Percentiles rank a stretch among this genome's conserved stretches.
phyloP scores from a whole-genome alignment of 2,888 invertebrate genomes.

The Hedya salicella region DNA sequence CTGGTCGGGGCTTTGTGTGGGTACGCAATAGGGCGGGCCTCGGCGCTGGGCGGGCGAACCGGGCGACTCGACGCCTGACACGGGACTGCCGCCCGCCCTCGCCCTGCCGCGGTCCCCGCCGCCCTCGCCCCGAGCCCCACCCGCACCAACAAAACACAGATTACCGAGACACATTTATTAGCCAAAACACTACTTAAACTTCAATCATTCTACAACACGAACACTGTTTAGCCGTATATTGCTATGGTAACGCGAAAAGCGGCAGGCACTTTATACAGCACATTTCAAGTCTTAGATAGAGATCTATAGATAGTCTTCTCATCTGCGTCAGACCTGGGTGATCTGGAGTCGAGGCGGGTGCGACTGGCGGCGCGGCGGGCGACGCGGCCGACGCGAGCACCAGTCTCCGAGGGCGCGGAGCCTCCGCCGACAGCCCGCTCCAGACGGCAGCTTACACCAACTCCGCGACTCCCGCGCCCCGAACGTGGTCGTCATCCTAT shows the following conservation, averaged over 20 bases:
- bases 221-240: conserved; percentile 50
- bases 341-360: conserved; percentile 74
- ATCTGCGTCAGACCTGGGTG: conserved; percentile 77
- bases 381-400: conserved; percentile 65
- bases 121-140: conserved; percentile 61
- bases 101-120: conserved; percentile 56
- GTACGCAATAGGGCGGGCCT: conserved; percentile 59
- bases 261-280: conserved; percentile 45
- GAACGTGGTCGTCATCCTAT: conserved; percentile 76
- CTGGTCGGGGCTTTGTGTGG: conserved; percentile 46
- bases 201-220: conserved; percentile 69
- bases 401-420: conserved; percentile 66
- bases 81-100: conserved; percentile 78
- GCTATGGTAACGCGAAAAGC: conserved; percentile 42
- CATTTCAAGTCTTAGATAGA: conserved; percentile 41
- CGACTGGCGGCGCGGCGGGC: conserved; percentile 66
- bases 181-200: conserved; percentile 77
- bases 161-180: conserved; percentile 80
- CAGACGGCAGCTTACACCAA: conserved; percentile 70
- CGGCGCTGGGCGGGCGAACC: conserved; percentile 65
- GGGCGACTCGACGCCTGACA: conserved; percentile 78
- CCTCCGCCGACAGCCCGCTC: conserved; percentile 61
- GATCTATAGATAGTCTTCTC: conserved; percentile 44
- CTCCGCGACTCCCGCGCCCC: conserved; percentile 67
- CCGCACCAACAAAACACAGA: conserved; percentile 79